phyloP scores from a whole-genome alignment of 2,113 vertebrate genomes.

The Halichoerus grypus region DNA sequence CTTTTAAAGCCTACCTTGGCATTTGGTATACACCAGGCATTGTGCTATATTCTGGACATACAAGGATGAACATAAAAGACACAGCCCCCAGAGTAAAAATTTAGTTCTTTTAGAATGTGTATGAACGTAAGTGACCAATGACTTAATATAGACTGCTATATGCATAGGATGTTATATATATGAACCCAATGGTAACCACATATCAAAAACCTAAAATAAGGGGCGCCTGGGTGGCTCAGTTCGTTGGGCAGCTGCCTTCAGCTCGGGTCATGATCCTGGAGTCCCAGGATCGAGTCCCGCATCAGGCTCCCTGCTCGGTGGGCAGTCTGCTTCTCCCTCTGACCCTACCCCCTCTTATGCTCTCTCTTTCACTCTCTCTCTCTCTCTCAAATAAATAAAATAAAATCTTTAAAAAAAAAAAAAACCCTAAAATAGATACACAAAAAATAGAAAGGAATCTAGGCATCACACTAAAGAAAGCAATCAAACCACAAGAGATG shows the following conservation, averaged over 20 bases:
- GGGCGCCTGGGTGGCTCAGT: too few species aligned
- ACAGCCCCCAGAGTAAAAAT: neutral
- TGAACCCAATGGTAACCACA: neutral
- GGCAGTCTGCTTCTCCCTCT: too few species aligned
- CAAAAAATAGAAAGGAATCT: neutral
- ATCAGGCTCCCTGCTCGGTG: too few species aligned
- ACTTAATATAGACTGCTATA: neutral
- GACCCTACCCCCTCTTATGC: too few species aligned
- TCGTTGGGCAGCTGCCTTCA: too few species aligned
- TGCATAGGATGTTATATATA: neutral
- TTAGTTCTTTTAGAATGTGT: neutral
- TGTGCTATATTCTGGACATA: neutral
- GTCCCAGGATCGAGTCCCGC: too few species aligned
- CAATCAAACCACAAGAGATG: neutral
- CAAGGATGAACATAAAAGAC: neutral
- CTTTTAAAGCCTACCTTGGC: neutral
- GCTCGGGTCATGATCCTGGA: too few species aligned
- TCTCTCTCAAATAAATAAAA: too few species aligned
- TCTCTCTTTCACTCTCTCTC: too few species aligned
- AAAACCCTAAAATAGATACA: neutral
- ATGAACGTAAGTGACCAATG: neutral
- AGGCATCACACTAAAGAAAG: neutral
- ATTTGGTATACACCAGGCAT: neutral
- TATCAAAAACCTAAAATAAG: neutral
- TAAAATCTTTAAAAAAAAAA: too few species aligned